Base-by-base conservation (phyloP, 2,888 invertebrate species). In the Ypsolopha scabrella region DNA sequence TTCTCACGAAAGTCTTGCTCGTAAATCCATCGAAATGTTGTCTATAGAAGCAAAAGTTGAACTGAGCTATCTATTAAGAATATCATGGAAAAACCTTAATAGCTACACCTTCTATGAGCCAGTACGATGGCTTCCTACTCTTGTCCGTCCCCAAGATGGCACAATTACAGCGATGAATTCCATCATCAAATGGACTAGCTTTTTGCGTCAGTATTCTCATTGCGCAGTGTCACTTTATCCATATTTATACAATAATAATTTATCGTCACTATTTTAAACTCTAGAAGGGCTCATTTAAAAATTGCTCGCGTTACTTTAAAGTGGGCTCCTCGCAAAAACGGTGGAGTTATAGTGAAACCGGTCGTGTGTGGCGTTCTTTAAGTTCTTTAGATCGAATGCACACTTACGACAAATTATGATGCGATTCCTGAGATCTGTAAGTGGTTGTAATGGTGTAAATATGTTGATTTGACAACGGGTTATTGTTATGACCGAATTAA, bases 281-380 rank as follows among this genome's bases (percentile, higher is more conserved):
- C 9, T 8, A 49, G 33, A 34, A 35, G 34, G 14, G 55, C 57
- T 60, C 61, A 65, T 70, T 68, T 57, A 63, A 62, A 71, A 70
- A 68, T 65, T 61, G 63, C 63, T 68, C 62, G 62, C 61, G 62
- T 67, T 70, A 65, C 64, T 62, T 51, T 34, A 34, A 10, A 47
- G 50, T n/a, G 43, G 39, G n/a, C 33, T 36, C 24, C n/a, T 14
- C 13, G 43, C 53, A 53, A 53, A 53, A 53, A 53, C 50, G 24
- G 37, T 13, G 36, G 36, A 39, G 13, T 39, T 34, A 45, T 45
- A 48, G 41, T 33, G 14, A 37, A 53, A 53, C 53, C 53, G 53
- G 53, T 48, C 44, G 10, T 7, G 38, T 41, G 36, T 38, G 24
- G 9, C 8, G 44, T 44, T 13, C 44, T 44, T 13, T 24, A 24